A percentile compares a stretch with the other conserved stretches of the same genome.
Evolutionary conservation across 2,888 invertebrate species (phyloP).

Genomic region (Siphlonurus alternatus): DNA sequence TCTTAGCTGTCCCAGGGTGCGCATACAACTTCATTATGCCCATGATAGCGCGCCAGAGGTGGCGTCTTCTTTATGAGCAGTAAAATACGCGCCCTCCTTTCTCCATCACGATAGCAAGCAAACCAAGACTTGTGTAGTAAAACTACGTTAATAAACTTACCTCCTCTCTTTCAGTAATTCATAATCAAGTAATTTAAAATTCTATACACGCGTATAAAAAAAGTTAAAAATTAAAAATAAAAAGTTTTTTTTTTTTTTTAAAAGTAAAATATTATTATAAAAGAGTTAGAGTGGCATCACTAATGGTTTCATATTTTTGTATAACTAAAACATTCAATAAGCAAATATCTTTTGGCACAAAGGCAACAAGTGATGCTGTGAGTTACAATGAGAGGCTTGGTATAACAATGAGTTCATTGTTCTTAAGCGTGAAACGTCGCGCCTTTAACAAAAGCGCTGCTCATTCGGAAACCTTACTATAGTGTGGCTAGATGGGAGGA

Average conservation of each 20-base stretch:
- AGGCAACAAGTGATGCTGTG: background rate
- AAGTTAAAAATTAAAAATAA: background rate
- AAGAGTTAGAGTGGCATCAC: background rate
- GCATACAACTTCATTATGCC: background rate
- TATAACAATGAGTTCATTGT: background rate
- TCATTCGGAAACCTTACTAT: background rate
- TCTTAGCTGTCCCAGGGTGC: background rate
- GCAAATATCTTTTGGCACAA: background rate
- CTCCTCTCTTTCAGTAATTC: background rate
- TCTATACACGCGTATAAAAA: background rate
- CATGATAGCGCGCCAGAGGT: background rate
- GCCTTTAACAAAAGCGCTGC: background rate
- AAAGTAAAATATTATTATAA: background rate
- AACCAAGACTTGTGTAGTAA: background rate
- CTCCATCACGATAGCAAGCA: background rate
- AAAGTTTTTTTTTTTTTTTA: background rate
- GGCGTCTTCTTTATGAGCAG: background rate
- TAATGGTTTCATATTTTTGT: background rate
- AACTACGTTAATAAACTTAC: background rate
- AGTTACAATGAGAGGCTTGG: background rate
- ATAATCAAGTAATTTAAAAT: background rate
- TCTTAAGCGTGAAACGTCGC: background rate
- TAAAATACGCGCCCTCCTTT: background rate
- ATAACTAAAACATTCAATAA: background rate
- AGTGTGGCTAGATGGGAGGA: too few species aligned